These are phyloP conservation scores for Phthorimaea operculella DNA, from an alignment of 1,140 invertebrate genomes.

Conservation along the genomic window DNA sequence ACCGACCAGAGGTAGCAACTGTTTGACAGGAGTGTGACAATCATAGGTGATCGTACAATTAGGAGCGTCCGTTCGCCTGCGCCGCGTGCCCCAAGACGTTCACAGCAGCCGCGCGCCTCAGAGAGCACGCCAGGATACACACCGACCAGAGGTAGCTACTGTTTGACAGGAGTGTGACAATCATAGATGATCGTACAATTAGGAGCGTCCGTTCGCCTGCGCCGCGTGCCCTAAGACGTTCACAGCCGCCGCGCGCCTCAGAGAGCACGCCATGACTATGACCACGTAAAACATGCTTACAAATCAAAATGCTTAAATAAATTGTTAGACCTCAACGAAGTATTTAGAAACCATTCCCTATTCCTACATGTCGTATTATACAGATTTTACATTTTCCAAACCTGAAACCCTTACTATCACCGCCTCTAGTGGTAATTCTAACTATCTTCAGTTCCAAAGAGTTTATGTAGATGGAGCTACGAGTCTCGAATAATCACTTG, in stretches of 20 bases:
- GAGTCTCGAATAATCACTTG: not conserved
- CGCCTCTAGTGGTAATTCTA: slow-evolving; percentile 3
- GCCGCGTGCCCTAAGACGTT: slow-evolving; percentile 66
- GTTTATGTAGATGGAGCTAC: slow-evolving; percentile 13
- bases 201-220: slow-evolving; percentile 68
- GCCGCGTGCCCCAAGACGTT: slow-evolving; percentile 66
- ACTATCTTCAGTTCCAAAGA: not conserved
- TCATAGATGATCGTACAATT: slow-evolving; percentile 69
- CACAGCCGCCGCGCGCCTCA: slow-evolving; percentile 56
- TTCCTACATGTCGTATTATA: too few relatives aligned
- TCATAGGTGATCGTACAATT: slow-evolving; percentile 70
- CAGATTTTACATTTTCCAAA: too few relatives aligned
- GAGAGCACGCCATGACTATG: slow-evolving; percentile 70
- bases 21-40: slow-evolving; percentile 56
- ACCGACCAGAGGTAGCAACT: slow-evolving; percentile 66
- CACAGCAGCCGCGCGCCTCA: slow-evolving; percentile 56
- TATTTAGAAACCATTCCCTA: too few relatives aligned
- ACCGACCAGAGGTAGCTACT: slow-evolving; percentile 66
- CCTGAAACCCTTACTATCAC: too few relatives aligned
- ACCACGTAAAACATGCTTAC: too few relatives aligned
- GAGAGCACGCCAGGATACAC: slow-evolving; percentile 70
- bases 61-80: slow-evolving; percentile 68
- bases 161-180: slow-evolving; percentile 56
- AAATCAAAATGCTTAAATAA: too few relatives aligned
- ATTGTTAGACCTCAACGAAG: too few relatives aligned